These are phyloP conservation scores for Oryzias dopingdopingensis DNA, from an alignment of 2,797 vertebrate genomes.

Conservation along the genomic window DNA sequence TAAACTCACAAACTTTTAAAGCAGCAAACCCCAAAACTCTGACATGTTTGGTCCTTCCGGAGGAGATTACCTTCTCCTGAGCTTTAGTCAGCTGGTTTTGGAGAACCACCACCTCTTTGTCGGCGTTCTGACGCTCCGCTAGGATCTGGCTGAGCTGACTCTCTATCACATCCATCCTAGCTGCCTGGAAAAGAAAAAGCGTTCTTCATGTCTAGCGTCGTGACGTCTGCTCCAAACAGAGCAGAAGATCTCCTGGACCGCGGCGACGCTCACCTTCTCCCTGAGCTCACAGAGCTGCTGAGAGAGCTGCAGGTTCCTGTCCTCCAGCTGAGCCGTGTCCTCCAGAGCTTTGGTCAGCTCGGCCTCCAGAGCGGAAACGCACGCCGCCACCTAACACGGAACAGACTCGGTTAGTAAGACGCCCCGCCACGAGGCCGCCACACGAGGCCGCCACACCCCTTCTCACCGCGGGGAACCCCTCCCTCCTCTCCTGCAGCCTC, in stretches of 20 bases:
- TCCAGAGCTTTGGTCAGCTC: constrained; percentile 82
- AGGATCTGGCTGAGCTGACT: constrained; percentile 71
- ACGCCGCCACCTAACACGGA: constrained; percentile 76
- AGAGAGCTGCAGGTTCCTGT: constrained; percentile 81
- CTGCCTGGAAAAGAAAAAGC: constrained; percentile 49
- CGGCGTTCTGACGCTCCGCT: constrained; percentile 77
- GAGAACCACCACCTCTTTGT: constrained; percentile 77
- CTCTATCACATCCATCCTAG: constrained; percentile 76
- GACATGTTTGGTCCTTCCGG: neutral
- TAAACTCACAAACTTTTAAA: too few species aligned
- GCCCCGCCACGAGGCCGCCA: constrained; percentile 8
- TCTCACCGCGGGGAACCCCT: constrained; percentile 60
- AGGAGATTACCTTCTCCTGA: constrained; percentile 79
- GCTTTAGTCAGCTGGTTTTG: constrained; percentile 75
- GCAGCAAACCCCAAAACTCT: too few species aligned
- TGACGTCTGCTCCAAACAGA: too few species aligned
- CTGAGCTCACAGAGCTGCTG: constrained; percentile 79
- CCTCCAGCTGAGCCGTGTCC: constrained; percentile 74
- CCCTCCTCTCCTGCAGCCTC: constrained; percentile 70
- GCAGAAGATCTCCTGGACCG: too few species aligned
- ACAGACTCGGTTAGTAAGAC: constrained; percentile 58
- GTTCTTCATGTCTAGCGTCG: too few species aligned
- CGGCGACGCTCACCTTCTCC: constrained; percentile 72
- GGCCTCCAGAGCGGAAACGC: constrained; percentile 81
- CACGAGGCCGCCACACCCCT: fast-evolving